These are phyloP conservation scores for Kryptopterus vitreolus DNA, from an alignment of 2,797 vertebrate genomes.

Conservation along the genomic window DNA sequence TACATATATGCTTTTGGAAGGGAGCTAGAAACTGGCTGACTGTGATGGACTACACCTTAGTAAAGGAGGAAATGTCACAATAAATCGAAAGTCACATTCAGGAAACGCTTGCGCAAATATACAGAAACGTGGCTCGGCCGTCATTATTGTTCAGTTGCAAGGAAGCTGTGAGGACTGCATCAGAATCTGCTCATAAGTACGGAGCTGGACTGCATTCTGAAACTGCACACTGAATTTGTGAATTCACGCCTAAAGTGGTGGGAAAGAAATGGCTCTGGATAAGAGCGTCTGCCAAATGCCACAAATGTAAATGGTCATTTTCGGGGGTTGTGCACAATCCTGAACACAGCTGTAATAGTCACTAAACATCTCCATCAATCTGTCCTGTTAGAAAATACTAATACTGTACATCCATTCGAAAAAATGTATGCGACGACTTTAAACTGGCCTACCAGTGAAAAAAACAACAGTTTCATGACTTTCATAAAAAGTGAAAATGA, in stretches of 20 bases:
- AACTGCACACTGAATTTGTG: not conserved
- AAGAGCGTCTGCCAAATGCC: too few species aligned
- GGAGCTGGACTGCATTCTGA: not conserved
- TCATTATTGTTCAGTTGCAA: not conserved
- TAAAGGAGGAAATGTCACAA: constrained; percentile 61
- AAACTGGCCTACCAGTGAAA: not conserved
- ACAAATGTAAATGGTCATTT: too few species aligned
- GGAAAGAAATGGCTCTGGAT: too few species aligned
- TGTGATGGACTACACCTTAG: not conserved
- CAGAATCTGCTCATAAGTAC: not conserved
- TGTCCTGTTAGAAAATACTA: not conserved
- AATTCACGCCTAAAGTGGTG: not conserved
- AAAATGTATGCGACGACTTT: not conserved
- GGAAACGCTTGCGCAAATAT: not conserved
- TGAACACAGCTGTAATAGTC: not conserved
- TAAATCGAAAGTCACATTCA: constrained; percentile 41
- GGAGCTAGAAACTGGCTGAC: not conserved
- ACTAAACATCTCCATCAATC: not conserved
- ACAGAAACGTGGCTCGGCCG: not conserved
- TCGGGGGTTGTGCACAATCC: too few species aligned
- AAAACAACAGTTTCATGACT: not conserved
- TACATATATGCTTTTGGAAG: too few species aligned
- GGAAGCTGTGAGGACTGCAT: not conserved
- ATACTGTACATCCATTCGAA: not conserved
- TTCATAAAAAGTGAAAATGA: not conserved